Percentiles rank a stretch among this genome's conserved stretches.
Conservation (phyloP, 1,140 invertebrate genomes). For the Nilaparvata lugens region DNA sequence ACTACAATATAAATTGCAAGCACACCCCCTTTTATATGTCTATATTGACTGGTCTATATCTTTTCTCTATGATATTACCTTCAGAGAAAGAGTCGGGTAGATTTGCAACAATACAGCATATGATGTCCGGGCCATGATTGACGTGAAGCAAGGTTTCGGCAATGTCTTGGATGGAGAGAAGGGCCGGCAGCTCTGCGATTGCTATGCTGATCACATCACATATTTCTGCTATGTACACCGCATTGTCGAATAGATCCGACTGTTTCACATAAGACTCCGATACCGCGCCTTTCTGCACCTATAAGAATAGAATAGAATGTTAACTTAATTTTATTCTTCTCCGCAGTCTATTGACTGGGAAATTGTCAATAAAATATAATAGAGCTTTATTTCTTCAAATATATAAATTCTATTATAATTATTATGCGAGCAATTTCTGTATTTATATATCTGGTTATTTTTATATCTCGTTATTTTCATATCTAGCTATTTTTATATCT, state of each 20-base stretch:
- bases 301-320: too few relatives aligned
- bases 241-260: constrained; percentile 90
- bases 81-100: constrained; percentile 89
- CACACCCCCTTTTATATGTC: too few relatives aligned
- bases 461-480: too few relatives aligned
- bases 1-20: too few relatives aligned
- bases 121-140: constrained; percentile 79
- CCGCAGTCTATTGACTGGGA: too few relatives aligned
- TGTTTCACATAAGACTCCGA: constrained; percentile 64
- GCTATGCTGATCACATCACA: constrained; percentile 92
- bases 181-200: constrained; percentile 78
- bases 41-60: too few relatives aligned
- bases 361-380: not conserved
- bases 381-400: not conserved
- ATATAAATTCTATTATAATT: too few relatives aligned
- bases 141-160: constrained; percentile 82
- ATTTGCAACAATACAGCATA: constrained; percentile 83
- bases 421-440: too few relatives aligned
- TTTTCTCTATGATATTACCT: constrained; percentile 45
- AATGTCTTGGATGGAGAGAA: constrained; percentile 74
- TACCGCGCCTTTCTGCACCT: constrained; percentile 35
- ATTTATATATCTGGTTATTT: too few relatives aligned
- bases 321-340: constrained; percentile 5
- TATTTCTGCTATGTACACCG: constrained; percentile 90
- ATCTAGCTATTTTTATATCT: too few relatives aligned